Evolutionary conservation across 2,797 vertebrate genomes (phyloP), one percentile per base, ranked within the genome.

Genomic region (Hippocampus kuda): DNA sequence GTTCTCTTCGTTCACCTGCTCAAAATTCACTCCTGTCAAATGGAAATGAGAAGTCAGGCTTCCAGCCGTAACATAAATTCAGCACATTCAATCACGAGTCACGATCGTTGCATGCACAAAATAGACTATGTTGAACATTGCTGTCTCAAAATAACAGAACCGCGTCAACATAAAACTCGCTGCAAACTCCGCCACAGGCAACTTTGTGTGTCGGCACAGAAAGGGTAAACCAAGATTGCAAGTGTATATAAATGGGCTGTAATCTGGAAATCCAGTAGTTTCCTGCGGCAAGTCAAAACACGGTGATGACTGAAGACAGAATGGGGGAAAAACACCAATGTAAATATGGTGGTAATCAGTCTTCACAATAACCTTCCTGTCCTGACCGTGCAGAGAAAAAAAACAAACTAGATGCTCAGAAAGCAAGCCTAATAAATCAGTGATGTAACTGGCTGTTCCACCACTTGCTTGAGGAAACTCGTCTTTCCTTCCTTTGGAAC

Each of bases 1-100:
- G 86, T 97, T 98, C 80, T 94, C 95, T 76, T 96, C 94, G 74
- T 95, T 97, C 89, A 95, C 93, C 83, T 96, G 94, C 88, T 95
- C 95, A 87, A 95, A 98, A 90, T 98, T 97, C 86, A 97, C 95
- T 75, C 93, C 96, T 98, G 85, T 49, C 61, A 76, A 75, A 71
- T 46, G 16, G 38, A 70, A 60, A 48, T n/a, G 68, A 81, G 24
- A 82, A 77, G 75, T 51, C 74, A 18, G 51, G 24, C 9, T 65
- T 26, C 70, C 68, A 53, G 30, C 38, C 66, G 53, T 77, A 75
- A 71, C 18, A 13, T 65, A 30, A 57, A 70, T 22, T 54, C 65
- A 61, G 26, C 54, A 75, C 20, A 48, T 66, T 67, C 27, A 59
- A 76, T 38, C 5, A 38, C 6, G 34, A 38, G 8, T 38, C 34